Conservation (phyloP, 2,888 invertebrate genomes). For the Charanyca ferruginea region DNA sequence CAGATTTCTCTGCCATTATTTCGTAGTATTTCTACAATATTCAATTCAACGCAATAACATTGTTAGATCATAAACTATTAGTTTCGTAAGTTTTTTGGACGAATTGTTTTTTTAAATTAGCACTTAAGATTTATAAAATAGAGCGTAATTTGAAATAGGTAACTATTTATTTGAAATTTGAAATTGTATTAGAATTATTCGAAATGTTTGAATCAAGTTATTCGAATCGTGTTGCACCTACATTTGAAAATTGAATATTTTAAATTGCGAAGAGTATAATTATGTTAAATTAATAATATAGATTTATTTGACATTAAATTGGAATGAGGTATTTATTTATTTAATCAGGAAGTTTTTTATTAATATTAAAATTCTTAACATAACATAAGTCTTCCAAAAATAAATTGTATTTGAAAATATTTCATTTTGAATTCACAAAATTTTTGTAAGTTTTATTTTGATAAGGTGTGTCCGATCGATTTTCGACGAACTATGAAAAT, state of each 20-base stretch:
- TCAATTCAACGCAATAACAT: slow-evolving; percentile 41
- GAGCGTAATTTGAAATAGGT: slow-evolving; percentile 30
- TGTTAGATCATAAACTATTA: slow-evolving; percentile 20
- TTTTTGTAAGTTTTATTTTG: slow-evolving; percentile 4
- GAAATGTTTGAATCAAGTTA: slow-evolving; percentile 7
- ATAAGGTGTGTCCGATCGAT: slow-evolving; percentile 22
- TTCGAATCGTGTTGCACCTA: slow-evolving; percentile 15
- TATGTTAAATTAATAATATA: slow-evolving; percentile 23
- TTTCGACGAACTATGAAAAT: not conserved
- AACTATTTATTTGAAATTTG: slow-evolving; percentile 18
- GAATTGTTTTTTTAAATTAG: slow-evolving; percentile 40
- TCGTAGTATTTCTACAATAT: slow-evolving; percentile 37
- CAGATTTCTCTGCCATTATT: slow-evolving; percentile 2
- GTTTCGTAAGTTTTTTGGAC: slow-evolving; percentile 29
- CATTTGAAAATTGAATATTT: slow-evolving; percentile 13
- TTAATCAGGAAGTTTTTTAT: slow-evolving; percentile 13
- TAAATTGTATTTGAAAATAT: slow-evolving; percentile 18
- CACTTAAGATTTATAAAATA: slow-evolving; percentile 19
- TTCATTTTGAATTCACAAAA: slow-evolving; percentile 12
- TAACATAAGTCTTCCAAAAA: slow-evolving; percentile 58
- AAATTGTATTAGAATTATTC: slow-evolving; percentile 17
- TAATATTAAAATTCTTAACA: slow-evolving; percentile 20
- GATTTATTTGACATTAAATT: slow-evolving; percentile 34
- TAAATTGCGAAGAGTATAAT: slow-evolving; percentile 2
- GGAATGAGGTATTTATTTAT: slow-evolving; percentile 12